Evolutionary conservation across 1,140 invertebrate genomes (phyloP).

Genomic region (Neomicropteryx cornuta): DNA sequence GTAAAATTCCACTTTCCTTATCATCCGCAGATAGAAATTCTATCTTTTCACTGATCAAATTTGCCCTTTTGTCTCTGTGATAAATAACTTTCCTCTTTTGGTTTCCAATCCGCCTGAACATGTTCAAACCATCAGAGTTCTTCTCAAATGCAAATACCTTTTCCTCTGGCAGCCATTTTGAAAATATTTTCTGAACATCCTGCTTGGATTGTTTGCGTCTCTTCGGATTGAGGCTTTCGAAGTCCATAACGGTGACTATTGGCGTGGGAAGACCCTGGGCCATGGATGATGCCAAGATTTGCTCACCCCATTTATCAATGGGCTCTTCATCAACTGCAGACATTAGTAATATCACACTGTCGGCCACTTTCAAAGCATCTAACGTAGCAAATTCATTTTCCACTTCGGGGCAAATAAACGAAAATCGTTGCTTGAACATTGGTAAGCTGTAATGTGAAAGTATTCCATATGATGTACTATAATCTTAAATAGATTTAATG

Average conservation of each 20-base stretch:
- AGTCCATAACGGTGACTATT: conserved; percentile 63
- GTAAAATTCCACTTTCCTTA: conserved; percentile 57
- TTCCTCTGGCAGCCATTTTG: conserved; percentile 71
- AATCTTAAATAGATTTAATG: too few species aligned
- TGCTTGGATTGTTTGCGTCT: conserved; percentile 67
- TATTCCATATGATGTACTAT: too few species aligned
- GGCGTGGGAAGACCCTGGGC: conserved; percentile 78
- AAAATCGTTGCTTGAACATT: conserved; percentile 76
- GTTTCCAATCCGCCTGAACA: conserved; percentile 67
- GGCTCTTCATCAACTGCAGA: conserved; percentile 49
- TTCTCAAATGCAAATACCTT: conserved; percentile 72
- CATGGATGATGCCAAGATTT: conserved; percentile 57
- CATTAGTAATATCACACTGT: conserved; percentile 66
- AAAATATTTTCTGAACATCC: conserved; percentile 59
- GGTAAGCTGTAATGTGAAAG: conserved; percentile 49
- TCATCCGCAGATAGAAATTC: conserved; percentile 50
- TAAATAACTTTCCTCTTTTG: conserved; percentile 67
- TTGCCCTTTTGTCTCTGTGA: conserved; percentile 66
- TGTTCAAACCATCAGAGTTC: conserved; percentile 60
- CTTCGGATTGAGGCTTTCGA: conserved; percentile 58
- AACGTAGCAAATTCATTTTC: conserved; percentile 63
- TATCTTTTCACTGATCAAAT: conserved; percentile 71
- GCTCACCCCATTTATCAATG: conserved; percentile 66
- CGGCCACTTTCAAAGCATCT: conserved; percentile 77
- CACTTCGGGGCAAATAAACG: conserved; percentile 59